Conservation (phyloP, 2,113 vertebrate species). For the Scophthalmus maximus region DNA sequence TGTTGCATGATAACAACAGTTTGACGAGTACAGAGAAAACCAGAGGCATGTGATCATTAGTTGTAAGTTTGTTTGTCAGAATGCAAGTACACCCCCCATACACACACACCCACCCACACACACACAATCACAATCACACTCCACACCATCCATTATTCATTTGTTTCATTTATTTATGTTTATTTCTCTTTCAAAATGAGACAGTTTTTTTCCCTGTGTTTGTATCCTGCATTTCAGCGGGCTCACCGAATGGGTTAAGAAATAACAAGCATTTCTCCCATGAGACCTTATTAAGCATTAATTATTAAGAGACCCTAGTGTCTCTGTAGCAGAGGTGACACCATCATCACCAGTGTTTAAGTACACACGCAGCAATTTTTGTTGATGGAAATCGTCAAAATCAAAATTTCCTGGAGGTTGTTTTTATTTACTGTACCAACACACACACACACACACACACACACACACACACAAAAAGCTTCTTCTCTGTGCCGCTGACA, state of each 20-base stretch:
- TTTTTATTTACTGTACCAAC: no score
- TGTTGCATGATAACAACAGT: slow-evolving; percentile 49
- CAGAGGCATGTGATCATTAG: slow-evolving; percentile 44
- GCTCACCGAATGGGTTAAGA: slow-evolving; percentile 44
- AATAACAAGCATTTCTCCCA: slow-evolving; percentile 61
- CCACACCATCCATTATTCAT: slow-evolving; percentile 70
- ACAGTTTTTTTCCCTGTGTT: slow-evolving; percentile 58
- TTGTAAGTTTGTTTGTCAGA: slow-evolving; percentile 41
- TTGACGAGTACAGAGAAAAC: slow-evolving; percentile 46
- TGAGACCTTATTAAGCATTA: slow-evolving; percentile 58
- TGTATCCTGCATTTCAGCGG: slow-evolving; percentile 55
- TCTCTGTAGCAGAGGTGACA: slow-evolving; percentile 30
- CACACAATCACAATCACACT: slow-evolving; percentile 11
- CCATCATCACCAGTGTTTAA: slow-evolving; percentile 10
- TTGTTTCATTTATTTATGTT: slow-evolving; percentile 70
- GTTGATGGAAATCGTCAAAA: slow-evolving; percentile 13
- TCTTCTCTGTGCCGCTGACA: neutral
- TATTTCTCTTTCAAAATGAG: slow-evolving; percentile 62
- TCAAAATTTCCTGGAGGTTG: neutral
- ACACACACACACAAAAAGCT: no score
- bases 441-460: no score
- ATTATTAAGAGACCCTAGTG: slow-evolving; percentile 54
- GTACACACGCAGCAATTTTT: slow-evolving; percentile 24
- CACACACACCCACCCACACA: neutral
- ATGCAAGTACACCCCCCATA: neutral